These are phyloP conservation scores for Sphinx pinastri DNA, from an alignment of 2,888 invertebrate species.

Conservation along the genomic window DNA sequence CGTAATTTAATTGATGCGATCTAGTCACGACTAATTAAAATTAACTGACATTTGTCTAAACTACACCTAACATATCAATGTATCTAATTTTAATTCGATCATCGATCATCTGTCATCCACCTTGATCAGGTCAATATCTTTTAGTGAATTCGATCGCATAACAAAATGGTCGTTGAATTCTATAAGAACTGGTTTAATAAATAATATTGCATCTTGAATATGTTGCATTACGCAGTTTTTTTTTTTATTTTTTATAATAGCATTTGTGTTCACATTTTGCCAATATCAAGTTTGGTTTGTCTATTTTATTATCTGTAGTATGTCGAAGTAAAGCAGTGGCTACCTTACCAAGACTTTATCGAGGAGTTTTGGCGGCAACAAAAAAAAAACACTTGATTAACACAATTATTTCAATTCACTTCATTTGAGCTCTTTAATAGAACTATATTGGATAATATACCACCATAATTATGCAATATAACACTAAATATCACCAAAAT, in stretches of 20 bases:
- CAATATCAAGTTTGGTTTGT: no score
- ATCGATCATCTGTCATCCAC: conserved; percentile 78
- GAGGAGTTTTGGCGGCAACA: no score
- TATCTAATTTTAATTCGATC: conserved; percentile 63
- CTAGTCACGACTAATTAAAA: conserved; percentile 3
- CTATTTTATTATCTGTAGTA: no score
- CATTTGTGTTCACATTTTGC: no score
- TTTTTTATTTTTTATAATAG: conserved; percentile 35
- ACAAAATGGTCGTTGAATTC: conserved; percentile 63
- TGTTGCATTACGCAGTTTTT: conserved; percentile 32
- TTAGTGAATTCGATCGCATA: conserved; percentile 63
- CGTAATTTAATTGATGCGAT: conserved; percentile 1
- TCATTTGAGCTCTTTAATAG: no score
- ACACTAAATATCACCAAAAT: no score
- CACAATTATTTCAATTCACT: no score
- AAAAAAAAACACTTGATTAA: no score
- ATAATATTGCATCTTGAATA: conserved; percentile 44
- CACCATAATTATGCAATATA: no score
- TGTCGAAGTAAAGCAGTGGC: no score
- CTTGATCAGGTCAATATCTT: conserved; percentile 77
- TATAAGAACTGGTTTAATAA: conserved; percentile 66
- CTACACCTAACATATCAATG: conserved; percentile 73
- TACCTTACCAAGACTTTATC: no score
- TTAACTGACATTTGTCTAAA: conserved; percentile 55
- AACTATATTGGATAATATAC: no score